phyloP scores from a whole-genome alignment of 1,140 invertebrate genomes.

The Drosophila pandora region DNA sequence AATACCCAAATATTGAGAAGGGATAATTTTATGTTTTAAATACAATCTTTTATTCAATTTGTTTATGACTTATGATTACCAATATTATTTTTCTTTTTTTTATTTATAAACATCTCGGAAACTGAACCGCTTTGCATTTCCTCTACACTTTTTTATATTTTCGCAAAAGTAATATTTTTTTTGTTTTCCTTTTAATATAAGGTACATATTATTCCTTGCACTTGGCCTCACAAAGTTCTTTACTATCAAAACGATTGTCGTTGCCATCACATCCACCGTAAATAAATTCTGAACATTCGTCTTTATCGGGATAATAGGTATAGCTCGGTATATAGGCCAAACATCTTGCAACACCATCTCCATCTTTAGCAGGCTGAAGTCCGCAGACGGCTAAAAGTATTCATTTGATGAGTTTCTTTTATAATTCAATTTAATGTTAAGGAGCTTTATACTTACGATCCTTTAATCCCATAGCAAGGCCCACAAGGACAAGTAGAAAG shows the following conservation, averaged over 20 bases:
- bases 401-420: neutral
- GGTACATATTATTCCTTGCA: conserved; percentile 1
- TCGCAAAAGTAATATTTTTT: too few species aligned
- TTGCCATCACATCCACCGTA: conserved; percentile 94
- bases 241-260: conserved; percentile 89
- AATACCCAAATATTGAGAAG: too few species aligned
- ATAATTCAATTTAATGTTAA: too few species aligned
- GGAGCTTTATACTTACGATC: neutral
- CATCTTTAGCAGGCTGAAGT: neutral
- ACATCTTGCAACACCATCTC: too few species aligned
- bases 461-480: neutral
- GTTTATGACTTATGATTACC: too few species aligned
- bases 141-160: neutral
- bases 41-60: too few species aligned
- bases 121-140: neutral
- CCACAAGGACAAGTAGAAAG: neutral
- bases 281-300: conserved; percentile 89
- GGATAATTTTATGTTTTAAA: too few species aligned
- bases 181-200: too few species aligned
- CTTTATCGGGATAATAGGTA: conserved; percentile 90
- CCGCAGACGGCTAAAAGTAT: conserved; percentile 3
- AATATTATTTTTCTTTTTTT: too few species aligned
- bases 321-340: conserved; percentile 85
- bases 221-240: neutral
- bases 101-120: too few species aligned